These are phyloP conservation scores for Siniperca chuatsi DNA, from an alignment of 2,113 vertebrate genomes.

Conservation along the genomic window DNA sequence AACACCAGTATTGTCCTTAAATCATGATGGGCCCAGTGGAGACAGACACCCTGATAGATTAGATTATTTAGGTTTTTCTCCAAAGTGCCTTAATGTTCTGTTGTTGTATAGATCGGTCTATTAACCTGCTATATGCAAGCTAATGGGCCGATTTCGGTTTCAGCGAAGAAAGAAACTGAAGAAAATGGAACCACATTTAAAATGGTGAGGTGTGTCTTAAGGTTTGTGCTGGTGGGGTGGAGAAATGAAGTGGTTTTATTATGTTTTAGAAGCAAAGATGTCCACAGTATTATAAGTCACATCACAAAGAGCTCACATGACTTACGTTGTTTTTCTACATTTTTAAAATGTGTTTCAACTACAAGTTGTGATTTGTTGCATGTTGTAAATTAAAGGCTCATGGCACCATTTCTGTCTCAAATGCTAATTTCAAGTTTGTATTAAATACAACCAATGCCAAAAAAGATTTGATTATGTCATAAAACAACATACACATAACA, in stretches of 20 bases:
- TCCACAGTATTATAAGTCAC: conserved; percentile 27
- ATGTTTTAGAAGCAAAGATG: conserved; percentile 14
- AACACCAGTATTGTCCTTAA: not conserved
- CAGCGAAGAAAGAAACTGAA: not conserved
- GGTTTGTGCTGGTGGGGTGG: not conserved
- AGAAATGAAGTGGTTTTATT: conserved; percentile 31
- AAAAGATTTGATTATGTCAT: not conserved
- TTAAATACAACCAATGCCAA: not conserved
- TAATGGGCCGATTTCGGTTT: not conserved
- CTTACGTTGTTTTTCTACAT: conserved; percentile 47
- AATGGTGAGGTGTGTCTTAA: not conserved
- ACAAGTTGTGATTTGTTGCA: conserved; percentile 62
- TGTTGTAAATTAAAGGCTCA: conserved; percentile 69
- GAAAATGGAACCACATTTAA: not conserved
- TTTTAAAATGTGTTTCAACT: conserved; percentile 45
- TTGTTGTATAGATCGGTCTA: not conserved
- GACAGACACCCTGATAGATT: not conserved
- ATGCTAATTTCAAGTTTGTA: not conserved
- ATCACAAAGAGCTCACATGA: conserved; percentile 57
- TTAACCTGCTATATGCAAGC: not conserved
- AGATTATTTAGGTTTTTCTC: conserved; percentile 22
- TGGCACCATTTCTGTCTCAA: conserved; percentile 46
- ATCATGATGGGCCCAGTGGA: conserved; percentile 21
- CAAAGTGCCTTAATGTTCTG: conserved; percentile 72
- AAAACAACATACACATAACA: not conserved